Base-by-base conservation (phyloP, 2,888 invertebrate genomes). In the Tipula helvola region DNA sequence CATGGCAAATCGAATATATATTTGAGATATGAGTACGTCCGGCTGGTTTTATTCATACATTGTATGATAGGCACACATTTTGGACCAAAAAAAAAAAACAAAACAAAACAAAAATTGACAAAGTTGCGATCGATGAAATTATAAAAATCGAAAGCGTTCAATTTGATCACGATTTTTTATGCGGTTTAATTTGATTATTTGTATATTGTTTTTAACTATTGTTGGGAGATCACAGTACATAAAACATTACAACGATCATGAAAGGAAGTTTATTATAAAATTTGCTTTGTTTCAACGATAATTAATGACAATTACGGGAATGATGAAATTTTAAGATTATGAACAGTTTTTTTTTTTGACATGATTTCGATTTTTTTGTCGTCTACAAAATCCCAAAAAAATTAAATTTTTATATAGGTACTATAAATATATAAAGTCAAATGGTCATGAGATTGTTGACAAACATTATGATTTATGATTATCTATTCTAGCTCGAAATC, bases 71-170 rank as follows among this genome's bases (percentile, higher is more conserved):
- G 28, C 28, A 28, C 28, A 28, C 28, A 28, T 39, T 39, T 39
- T 39, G 39, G 39, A 39, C 39, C 39, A 39, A 39, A 28, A 28
- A 28, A 28, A 39, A 39, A n/a, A n/a, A n/a, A n/a, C n/a, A n/a
- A n/a, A n/a, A n/a, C n/a, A n/a, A n/a, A 39, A 39, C 3, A 39
- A 7, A 39, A 7, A 39, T 39, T 39, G 4, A 71, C 10, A 28
- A 71, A 39, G 84, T 39, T 41, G 84, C 84, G 41, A 84, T 84
- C 84, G 84, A 84, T 84, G 28, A 71, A 71, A 71, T 71, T 71
- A 44, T 44, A 28, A 84, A 84, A 84, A 84, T 84, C 84, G 84
- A 84, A 84, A 84, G 84, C 84, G 84, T 39, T 84, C 84, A 84
- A 84, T 84, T 84, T 41, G 84, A 84, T 84, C 84, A 84, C 84